Percentiles rank a stretch among this genome's conserved stretches.
Conservation (phyloP, 2,888 invertebrate species). For the Lamellibrachia columna region DNA sequence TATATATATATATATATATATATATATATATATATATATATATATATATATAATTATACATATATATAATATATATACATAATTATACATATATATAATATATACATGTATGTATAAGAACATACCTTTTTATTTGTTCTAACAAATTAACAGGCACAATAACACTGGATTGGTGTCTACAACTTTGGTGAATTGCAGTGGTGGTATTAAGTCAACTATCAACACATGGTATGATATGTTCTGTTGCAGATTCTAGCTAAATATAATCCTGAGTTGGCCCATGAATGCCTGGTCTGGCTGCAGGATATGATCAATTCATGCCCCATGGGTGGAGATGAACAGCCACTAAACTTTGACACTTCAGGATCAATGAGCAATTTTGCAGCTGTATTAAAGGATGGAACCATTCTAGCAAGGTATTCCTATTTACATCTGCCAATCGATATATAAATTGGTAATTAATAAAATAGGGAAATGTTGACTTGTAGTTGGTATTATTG, state of each 20-base stretch:
- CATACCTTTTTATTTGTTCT: background rate
- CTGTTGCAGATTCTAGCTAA: constrained; percentile 32
- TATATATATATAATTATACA: no score
- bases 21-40: no score
- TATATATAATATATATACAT: no score
- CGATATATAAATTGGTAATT: background rate
- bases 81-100: no score
- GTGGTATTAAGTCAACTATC: background rate
- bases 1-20: no score
- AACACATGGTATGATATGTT: background rate
- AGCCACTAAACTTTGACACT: constrained; percentile 31
- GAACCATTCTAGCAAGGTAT: constrained; percentile 37
- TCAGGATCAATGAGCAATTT: constrained; percentile 35
- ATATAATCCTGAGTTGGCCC: constrained; percentile 36
- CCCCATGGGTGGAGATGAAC: constrained; percentile 18
- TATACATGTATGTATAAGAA: background rate
- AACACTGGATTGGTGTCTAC: background rate
- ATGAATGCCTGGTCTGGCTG: constrained; percentile 38
- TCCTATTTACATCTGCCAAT: background rate
- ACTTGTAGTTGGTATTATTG: background rate
- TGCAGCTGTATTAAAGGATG: constrained; percentile 34
- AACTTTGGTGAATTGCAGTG: background rate
- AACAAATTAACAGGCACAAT: background rate
- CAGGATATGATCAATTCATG: constrained; percentile 31
- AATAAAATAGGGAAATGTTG: background rate